phyloP scores from a whole-genome alignment of 92 coral and sea anemone genomes.

The Pocillopora grandis region DNA sequence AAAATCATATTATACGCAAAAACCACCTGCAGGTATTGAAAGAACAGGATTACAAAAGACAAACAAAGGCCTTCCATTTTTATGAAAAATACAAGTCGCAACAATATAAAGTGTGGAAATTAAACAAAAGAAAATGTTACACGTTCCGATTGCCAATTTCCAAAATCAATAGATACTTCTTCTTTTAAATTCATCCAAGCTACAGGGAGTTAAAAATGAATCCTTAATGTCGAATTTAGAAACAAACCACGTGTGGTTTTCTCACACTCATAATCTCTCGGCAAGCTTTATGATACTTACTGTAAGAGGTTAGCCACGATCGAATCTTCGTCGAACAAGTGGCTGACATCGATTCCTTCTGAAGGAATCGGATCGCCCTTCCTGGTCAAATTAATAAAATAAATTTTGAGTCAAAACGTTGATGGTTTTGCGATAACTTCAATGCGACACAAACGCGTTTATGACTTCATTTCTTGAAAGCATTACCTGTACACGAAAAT shows the following conservation, averaged over 20 bases:
- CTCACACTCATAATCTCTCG: background rate
- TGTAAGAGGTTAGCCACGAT: slow-evolving; percentile 75
- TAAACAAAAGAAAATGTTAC: background rate
- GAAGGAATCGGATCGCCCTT: slow-evolving; percentile 9
- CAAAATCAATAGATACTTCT: background rate
- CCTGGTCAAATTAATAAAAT: slow-evolving; percentile 15
- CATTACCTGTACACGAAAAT: slow-evolving; percentile 48
- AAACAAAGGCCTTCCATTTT: background rate
- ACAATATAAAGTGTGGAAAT: background rate
- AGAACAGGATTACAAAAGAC: background rate
- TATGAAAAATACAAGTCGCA: background rate
- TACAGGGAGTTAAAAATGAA: background rate
- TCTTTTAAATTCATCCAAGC: background rate
- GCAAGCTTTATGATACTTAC: background rate
- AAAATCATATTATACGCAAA: background rate
- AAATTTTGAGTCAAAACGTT: background rate
- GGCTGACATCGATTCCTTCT: slow-evolving; percentile 51
- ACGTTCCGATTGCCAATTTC: background rate
- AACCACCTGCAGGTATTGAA: background rate
- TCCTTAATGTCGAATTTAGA: background rate
- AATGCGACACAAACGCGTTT: background rate
- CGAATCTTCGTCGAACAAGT: slow-evolving; percentile 66
- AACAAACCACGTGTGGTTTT: background rate
- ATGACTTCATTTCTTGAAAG: too few relatives aligned
- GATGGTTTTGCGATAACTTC: background rate